Evolutionary conservation across 2,888 invertebrate species (phyloP), one percentile per base, ranked within the genome.

Genomic region (Melipona bicolor): DNA sequence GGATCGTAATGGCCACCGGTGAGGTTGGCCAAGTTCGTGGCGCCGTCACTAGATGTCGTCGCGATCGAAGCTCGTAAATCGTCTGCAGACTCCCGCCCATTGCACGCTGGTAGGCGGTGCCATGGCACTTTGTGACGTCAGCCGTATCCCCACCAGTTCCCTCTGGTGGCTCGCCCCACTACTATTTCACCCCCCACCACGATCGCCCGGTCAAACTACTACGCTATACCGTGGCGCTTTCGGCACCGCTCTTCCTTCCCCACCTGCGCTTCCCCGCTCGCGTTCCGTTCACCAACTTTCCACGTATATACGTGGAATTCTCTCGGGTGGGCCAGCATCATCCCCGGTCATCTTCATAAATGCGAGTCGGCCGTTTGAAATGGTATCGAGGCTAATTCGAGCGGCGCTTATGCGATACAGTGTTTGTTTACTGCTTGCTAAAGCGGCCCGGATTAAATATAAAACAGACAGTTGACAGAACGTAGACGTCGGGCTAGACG

Each of bases 1-100:
- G 93, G 92, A 94, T 94, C 95, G 96, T 96, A 96, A 96, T 96
- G 96, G 96, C 96, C 95, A 95, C 96, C 95, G 94, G 94, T 94
- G 86, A 87, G 86, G 87, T 87, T 83, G 84, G 75, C 59, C 76
- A 86, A 89, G 89, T 93, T 89, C 77, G 74, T 93, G 94, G 94
- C 93, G 93, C 93, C 93, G 94, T 95, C 95, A 95, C 95, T 95
- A 96, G 96, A 96, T 96, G 96, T 95, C 95, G 91, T 84, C 86
- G 84, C 64, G 54, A 89, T 88, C 85, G 88, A 81, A 67, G 89
- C 91, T 93, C 93, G 90, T 94, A 94, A 94, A 94, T 94, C 93
- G 91, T 92, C 80, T 74, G 74, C 79, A 91, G 92, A 94, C 95
- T 95, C 96, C 96, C 96, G 96, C 96, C 96, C 96, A 95, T 95